These are phyloP conservation scores for Axinella damicornis DNA, from an alignment of 37 sponge, comb jelly and placozoan species.

Conservation along the genomic window DNA sequence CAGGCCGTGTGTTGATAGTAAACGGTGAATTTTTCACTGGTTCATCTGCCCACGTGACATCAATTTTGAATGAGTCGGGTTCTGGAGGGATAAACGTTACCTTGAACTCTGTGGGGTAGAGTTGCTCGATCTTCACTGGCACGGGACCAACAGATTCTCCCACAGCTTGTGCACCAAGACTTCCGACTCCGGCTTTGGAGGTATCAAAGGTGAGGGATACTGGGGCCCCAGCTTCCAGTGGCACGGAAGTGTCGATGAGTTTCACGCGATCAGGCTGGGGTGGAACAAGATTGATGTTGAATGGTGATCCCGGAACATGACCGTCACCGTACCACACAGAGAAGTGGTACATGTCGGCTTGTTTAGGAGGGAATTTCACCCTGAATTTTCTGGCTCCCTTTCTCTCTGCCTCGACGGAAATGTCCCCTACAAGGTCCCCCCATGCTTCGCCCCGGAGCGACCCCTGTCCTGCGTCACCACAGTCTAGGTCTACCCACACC, in stretches of 20 bases:
- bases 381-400: neutral
- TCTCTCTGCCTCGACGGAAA: conserved; percentile 28
- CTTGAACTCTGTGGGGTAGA: conserved; percentile 14
- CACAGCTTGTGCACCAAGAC: conserved; percentile 28
- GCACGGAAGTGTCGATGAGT: conserved; percentile 14
- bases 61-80: conserved; percentile 50
- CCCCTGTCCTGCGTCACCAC: conserved; percentile 57
- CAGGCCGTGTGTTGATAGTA: conserved; percentile 39
- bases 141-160: conserved; percentile 35
- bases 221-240: conserved; percentile 20
- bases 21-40: conserved; percentile 60
- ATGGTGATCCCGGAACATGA: conserved; percentile 70
- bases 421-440: conserved; percentile 26
- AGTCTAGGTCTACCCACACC: conserved; percentile 43
- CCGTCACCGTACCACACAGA: conserved; percentile 38
- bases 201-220: conserved; percentile 45
- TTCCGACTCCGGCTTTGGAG: conserved; percentile 64
- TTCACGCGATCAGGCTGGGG: conserved; percentile 41
- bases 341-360: conserved; percentile 59
- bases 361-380: conserved; percentile 44
- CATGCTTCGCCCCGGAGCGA: conserved; percentile 12
- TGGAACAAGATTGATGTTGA: conserved; percentile 61
- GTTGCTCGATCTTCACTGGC: conserved; percentile 23
- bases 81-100: conserved; percentile 27
- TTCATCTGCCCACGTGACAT: conserved; percentile 44